Base-by-base conservation (phyloP, 2,888 invertebrate species). In the Drosophila borealis region DNA sequence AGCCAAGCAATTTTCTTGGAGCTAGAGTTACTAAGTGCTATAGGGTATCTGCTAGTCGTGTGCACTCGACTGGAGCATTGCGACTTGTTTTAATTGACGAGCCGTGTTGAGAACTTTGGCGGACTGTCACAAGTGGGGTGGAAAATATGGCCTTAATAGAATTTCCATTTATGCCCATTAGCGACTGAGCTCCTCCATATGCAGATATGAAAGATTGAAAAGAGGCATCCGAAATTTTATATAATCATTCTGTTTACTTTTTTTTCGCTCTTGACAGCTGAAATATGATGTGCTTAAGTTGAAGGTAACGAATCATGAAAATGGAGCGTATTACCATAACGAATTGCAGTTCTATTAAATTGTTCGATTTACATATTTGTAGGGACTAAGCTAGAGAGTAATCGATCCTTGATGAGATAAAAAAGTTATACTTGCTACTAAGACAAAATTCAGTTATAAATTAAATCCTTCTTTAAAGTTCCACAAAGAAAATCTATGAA, bases 81-180 rank as follows among this genome's bases (percentile, higher is more conserved):
- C 4, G 33, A 33, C 19, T 17, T 21, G 34, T 56, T 61, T 78
- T 88, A 82, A 82, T 86, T 86, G 84, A 83, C 87, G 81, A 80
- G 69, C 42, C 19, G 56, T 53, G 55, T 39, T 53, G 50, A 77
- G 54, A 67, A 39, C 50, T 72, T 76, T 64, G 69, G 55, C 67
- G 62, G 74, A 57, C 45, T 88, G 73, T 69, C 77, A 76, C 54
- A 59, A 67, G 56, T 34, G 59, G 55, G 51, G 33, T 50, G 46
- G 33, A 42, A 54, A 57, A 46, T 50, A 70, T 61, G 51, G 54
- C 61, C 74, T 33, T 85, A 85, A 89, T 85, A 89, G 74, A 85
- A 74, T 85, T 78, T 89, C 88, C 88, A 85, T 85, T 87, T 85
- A 57, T 56, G 69, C 72, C 88, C 88, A 85, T 89, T 89, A 85